phyloP scores from a whole-genome alignment of 2,113 vertebrate genomes.

The Rhipidura dahli region DNA sequence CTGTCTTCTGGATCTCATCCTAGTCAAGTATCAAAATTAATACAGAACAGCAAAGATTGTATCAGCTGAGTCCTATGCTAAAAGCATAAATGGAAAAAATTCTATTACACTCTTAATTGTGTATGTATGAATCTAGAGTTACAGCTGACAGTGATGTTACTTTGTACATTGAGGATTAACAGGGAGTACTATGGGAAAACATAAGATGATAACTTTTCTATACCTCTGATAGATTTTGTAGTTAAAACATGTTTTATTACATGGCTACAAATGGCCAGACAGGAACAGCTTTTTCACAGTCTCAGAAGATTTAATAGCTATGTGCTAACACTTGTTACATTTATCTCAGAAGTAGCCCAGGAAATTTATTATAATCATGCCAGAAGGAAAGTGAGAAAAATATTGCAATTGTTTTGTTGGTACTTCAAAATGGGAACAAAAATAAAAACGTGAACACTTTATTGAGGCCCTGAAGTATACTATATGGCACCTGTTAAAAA shows the following conservation, averaged over 20 bases:
- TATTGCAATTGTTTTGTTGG: neutral
- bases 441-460: neutral
- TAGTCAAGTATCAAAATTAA: neutral
- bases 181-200: neutral
- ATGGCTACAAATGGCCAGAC: neutral
- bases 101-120: neutral
- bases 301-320: constrained; percentile 11
- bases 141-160: neutral
- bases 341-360: neutral
- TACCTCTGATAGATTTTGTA: neutral
- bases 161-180: neutral
- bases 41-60: neutral
- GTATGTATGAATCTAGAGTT: neutral
- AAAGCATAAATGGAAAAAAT: neutral
- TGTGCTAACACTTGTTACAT: constrained; percentile 4
- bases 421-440: neutral
- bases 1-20: neutral
- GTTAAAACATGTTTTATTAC: constrained; percentile 16
- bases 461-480: neutral
- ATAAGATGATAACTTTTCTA: neutral
- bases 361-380: neutral
- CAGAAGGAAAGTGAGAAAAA: neutral
- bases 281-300: neutral
- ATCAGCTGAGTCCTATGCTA: neutral
- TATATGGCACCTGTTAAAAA: neutral